Conservation (phyloP, 2,888 invertebrate genomes). For the Eristalis pertinax region DNA sequence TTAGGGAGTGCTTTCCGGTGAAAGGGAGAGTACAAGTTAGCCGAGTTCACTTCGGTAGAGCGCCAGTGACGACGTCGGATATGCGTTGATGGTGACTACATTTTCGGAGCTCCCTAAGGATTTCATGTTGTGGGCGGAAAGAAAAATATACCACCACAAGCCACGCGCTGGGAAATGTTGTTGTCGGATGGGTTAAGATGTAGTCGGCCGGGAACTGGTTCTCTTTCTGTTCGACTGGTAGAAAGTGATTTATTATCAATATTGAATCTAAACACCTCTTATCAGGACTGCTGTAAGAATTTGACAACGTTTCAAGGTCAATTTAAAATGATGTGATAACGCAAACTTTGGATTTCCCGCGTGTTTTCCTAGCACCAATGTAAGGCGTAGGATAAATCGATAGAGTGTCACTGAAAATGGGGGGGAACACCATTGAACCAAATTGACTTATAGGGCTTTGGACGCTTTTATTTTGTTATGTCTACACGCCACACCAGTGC, state of each 20-base stretch:
- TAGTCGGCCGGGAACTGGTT: background rate
- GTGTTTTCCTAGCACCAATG: background rate
- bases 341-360: background rate
- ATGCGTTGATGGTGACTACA: background rate
- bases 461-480: too few species aligned
- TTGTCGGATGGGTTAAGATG: background rate
- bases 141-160: background rate
- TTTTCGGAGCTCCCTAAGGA: background rate
- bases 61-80: background rate
- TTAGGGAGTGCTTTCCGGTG: conserved; percentile 25
- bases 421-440: too few species aligned
- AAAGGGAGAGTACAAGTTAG: conserved; percentile 47
- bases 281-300: conserved; percentile 9
- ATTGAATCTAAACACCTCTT: conserved; percentile 7
- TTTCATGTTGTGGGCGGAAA: background rate
- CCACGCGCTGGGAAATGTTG: background rate
- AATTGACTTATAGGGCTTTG: too few species aligned
- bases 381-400: too few species aligned
- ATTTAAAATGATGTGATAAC: background rate
- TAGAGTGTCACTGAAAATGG: too few species aligned
- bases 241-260: conserved; percentile 59
- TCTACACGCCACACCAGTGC: too few species aligned
- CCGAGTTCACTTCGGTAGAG: background rate
- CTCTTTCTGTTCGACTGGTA: conserved; percentile 61
- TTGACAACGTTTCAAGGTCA: background rate